These are phyloP conservation scores for Cricetomys ansorgei DNA, from an alignment of 2,113 vertebrate species.

Conservation along the genomic window DNA sequence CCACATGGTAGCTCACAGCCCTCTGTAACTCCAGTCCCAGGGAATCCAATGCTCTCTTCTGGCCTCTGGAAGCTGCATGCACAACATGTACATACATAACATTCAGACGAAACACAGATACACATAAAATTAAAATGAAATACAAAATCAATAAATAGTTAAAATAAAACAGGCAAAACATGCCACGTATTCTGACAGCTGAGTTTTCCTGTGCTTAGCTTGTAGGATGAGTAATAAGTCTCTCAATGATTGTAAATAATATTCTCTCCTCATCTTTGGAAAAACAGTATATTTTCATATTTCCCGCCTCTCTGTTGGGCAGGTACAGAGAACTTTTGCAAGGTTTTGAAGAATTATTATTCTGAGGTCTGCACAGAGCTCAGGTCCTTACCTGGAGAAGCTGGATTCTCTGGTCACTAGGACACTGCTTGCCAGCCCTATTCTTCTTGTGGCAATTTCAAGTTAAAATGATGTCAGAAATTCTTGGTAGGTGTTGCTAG, in stretches of 20 bases:
- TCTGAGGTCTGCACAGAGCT: background rate
- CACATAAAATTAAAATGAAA: background rate
- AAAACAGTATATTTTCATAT: background rate
- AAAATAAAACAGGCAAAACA: background rate
- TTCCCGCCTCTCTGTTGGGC: background rate
- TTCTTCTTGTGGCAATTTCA: background rate
- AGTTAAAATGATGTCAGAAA: background rate
- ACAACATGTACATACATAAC: background rate
- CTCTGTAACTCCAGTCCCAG: background rate
- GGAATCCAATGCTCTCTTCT: background rate
- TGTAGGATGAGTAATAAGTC: background rate
- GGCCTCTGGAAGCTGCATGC: no score
- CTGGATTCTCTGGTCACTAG: accelerated
- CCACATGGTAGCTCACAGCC: background rate
- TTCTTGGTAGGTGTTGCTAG: background rate
- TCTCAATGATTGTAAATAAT: background rate
- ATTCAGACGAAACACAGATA: background rate
- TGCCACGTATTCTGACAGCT: background rate
- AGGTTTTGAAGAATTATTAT: background rate
- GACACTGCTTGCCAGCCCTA: accelerated
- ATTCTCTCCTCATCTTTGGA: background rate
- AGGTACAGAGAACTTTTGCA: background rate
- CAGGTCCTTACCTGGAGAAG: background rate
- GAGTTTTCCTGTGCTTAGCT: no score
- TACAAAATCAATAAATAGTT: background rate